Evolutionary conservation across 2,113 vertebrate species (phyloP).

Genomic region (Chamaea fasciata): DNA sequence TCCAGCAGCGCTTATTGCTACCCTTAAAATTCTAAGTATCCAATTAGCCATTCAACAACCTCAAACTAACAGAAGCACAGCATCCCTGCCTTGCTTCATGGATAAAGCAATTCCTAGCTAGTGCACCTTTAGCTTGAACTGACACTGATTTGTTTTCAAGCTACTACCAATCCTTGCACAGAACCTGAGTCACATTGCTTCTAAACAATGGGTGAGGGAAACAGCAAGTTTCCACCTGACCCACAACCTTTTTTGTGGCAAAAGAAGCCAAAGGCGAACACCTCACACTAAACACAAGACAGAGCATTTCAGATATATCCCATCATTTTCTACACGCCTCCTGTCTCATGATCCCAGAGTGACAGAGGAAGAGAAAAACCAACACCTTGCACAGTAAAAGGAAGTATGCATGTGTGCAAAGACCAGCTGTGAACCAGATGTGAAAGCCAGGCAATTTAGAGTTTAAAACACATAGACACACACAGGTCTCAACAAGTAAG

Average conservation of each 20-base stretch:
- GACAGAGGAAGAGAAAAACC: not conserved
- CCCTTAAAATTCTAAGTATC: not conserved
- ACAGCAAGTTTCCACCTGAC: not conserved
- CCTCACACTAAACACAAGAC: not conserved
- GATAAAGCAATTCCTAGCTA: not conserved
- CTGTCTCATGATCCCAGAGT: not conserved
- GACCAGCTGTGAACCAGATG: slow-evolving; percentile 32
- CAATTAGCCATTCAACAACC: not conserved
- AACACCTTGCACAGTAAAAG: not conserved
- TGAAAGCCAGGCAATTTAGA: not conserved
- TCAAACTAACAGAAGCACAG: not conserved
- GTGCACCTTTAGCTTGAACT: not conserved
- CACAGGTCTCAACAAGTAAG: not conserved
- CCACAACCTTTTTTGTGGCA: not conserved
- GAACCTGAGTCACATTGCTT: not conserved
- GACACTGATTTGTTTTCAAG: not conserved
- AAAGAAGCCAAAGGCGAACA: not conserved
- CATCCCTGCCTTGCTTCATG: not conserved
- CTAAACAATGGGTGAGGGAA: not conserved
- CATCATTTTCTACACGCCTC: not conserved
- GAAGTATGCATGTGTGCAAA: not conserved
- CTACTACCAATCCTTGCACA: not conserved
- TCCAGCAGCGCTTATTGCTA: not conserved
- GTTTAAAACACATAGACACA: not conserved
- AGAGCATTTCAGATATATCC: not conserved